Conservation (phyloP, 2,113 vertebrate species). For the Sisor rabdophorus region DNA sequence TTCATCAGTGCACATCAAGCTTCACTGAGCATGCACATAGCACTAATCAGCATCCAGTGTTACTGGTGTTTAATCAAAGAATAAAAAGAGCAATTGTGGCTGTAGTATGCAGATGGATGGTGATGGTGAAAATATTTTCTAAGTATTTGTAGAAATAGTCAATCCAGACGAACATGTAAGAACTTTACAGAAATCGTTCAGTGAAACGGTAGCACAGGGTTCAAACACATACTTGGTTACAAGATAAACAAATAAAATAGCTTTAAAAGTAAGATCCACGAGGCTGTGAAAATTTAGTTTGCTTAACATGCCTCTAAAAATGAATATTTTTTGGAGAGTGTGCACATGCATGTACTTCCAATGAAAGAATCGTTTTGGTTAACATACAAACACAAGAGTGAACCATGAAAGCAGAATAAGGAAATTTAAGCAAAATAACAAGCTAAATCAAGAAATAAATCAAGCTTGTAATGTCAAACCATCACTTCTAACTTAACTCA, state of each 20-base stretch:
- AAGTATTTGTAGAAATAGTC: background rate
- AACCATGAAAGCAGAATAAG: constrained; percentile 9
- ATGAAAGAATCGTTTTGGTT: background rate
- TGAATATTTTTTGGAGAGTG: background rate
- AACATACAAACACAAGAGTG: background rate
- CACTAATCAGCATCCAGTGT: constrained; percentile 10
- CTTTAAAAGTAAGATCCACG: constrained; percentile 1
- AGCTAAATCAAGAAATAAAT: no score
- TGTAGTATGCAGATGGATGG: background rate
- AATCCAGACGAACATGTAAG: constrained; percentile 2
- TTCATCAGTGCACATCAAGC: constrained; percentile 13
- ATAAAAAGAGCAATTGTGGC: background rate
- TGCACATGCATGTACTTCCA: constrained; percentile 1
- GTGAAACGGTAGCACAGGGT: background rate
- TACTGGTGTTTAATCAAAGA: constrained; percentile 1
- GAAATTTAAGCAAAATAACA: background rate
- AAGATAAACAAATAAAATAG: background rate
- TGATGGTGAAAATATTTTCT: background rate
- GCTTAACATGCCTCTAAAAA: constrained; percentile 12
- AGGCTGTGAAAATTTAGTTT: background rate
- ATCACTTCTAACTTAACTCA: no score
- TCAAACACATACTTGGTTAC: background rate
- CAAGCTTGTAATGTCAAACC: constrained; percentile 19
- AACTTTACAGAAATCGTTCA: background rate
- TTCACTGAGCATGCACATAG: constrained; percentile 5